Conservation (phyloP, 2,888 invertebrate genomes). For the Euzophera pinguis region DNA sequence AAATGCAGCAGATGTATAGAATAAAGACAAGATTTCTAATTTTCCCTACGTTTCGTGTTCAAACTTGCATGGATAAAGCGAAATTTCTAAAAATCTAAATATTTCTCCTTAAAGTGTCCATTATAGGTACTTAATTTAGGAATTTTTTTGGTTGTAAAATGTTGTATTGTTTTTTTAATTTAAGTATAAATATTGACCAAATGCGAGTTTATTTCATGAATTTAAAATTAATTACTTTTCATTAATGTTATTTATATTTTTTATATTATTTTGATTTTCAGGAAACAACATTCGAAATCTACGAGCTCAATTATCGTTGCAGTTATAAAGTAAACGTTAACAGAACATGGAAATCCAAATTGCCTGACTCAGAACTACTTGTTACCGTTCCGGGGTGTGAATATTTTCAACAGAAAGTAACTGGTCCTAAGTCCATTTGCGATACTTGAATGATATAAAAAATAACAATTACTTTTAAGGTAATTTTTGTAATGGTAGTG, state of each 20-base stretch:
- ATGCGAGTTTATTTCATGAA: no score
- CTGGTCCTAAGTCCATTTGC: slow-evolving; percentile 47
- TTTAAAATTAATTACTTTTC: background rate
- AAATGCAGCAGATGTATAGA: no score
- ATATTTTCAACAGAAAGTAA: slow-evolving; percentile 62
- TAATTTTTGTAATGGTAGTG: background rate
- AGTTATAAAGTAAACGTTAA: slow-evolving; percentile 77
- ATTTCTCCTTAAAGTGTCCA: no score
- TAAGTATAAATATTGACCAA: no score
- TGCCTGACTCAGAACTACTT: slow-evolving; percentile 67
- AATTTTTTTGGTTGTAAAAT: no score
- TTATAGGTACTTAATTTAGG: no score
- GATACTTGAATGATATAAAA: slow-evolving; percentile 24
- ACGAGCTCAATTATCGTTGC: slow-evolving; percentile 79
- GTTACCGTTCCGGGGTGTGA: slow-evolving; percentile 77
- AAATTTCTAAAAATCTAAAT: no score
- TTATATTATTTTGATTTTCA: slow-evolving; percentile 43
- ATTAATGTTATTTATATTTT: background rate
- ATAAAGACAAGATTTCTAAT: no score
- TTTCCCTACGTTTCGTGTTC: no score
- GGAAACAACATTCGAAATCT: slow-evolving; percentile 77
- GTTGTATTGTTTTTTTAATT: no score
- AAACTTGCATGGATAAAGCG: no score
- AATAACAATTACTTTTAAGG: background rate
- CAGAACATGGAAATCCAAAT: slow-evolving; percentile 47